Conservation (phyloP, 1,140 invertebrate genomes). For the Aphis craccivora region DNA sequence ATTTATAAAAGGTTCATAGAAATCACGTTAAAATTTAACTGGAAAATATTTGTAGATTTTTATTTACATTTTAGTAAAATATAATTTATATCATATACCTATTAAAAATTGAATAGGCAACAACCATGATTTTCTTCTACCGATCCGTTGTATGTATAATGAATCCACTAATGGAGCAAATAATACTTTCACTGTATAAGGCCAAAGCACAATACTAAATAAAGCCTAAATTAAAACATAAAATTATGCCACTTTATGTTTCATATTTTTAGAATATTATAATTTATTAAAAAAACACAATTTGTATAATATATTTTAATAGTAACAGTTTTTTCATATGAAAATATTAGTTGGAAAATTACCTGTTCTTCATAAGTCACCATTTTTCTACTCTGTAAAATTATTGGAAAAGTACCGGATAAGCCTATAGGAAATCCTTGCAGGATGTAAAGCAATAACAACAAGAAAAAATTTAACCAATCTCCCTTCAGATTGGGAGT, state of each 20-base stretch:
- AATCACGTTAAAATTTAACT: not conserved
- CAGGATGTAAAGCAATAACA: not conserved
- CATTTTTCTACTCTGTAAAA: not conserved
- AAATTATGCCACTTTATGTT: not conserved
- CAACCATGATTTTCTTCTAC: conserved; percentile 84
- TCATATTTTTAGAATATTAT: too few relatives aligned
- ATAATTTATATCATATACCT: not conserved
- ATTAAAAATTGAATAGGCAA: not conserved
- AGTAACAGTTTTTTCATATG: too few relatives aligned
- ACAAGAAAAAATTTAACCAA: not conserved
- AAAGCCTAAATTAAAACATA: conserved; percentile 74
- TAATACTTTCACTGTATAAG: conserved; percentile 94
- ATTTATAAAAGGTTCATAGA: not conserved
- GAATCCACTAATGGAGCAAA: conserved; percentile 99
- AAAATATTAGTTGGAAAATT: not conserved
- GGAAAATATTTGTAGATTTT: not conserved
- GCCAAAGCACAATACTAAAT: conserved; percentile 98
- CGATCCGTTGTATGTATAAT: conserved; percentile 82
- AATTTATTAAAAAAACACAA: not conserved
- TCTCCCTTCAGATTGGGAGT: not conserved
- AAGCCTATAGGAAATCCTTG: not conserved
- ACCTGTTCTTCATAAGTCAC: not conserved
- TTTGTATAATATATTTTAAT: not conserved
- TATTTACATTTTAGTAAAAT: not conserved
- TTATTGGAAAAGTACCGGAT: not conserved